Evolutionary conservation across 1,140 invertebrate species (phyloP), one percentile per base, ranked within the genome.

Genomic region (Steinernema feltiae): DNA sequence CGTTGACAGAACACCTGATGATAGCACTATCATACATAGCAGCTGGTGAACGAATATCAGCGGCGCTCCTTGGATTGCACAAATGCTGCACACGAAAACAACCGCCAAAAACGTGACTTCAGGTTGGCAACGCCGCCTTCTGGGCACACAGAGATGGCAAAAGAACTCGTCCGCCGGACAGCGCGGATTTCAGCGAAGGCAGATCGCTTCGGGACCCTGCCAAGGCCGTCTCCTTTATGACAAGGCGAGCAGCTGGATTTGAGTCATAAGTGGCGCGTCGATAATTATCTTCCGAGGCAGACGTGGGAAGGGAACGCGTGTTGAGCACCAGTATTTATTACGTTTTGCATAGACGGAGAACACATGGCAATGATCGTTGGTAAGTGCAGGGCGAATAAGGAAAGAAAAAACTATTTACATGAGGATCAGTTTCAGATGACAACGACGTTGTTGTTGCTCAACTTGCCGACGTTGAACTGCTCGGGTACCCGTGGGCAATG

Each of bases 311-410:
- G 35, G 18, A 41, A 41, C 35, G 18, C 7, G 35, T 41, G 18
- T 41, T 63, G 53, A 63, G 53, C 53, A 63, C 53, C 53, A 63
- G 53, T 63, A 41, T 63, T 63, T 63, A 63, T 63, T 63, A 63
- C 53, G 24, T 63, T 27, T 63, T 63, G 53, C 53, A 63, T 63
- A 63, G 53, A 12, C 24, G 53, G 53, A 63, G 7, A 63, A 63
- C 53, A 63, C 7, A 63, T 63, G 53, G 53, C 53, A 63, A 63
- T 63, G 53, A 63, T 63, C 12, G 24, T 63, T 63, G 53, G 53
- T 12, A 63, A 63, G 53, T 3, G 24, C 12, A 21, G 12, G 15
- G 53, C 12, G 12, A 63, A 63, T 7, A 27, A 63, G 7, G 24
- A 63, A 63, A 27, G 15, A 27, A 21, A 63, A 3, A 21, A 21